Evolutionary conservation across 2,113 vertebrate species (phyloP).

Genomic region (Notarius lentiginosus): DNA sequence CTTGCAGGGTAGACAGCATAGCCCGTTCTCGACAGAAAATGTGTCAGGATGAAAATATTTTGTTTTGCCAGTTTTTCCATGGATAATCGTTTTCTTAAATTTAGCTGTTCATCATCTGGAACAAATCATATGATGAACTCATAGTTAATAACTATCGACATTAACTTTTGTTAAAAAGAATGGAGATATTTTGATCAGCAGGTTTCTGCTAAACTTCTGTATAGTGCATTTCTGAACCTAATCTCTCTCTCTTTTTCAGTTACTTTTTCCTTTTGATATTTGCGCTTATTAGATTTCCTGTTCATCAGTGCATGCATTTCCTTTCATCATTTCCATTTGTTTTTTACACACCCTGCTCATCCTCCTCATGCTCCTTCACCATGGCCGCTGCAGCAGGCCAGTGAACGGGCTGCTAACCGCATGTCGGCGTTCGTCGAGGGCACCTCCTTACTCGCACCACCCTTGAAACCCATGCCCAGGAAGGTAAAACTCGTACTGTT

Average conservation of each 20-base stretch:
- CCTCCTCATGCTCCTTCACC: constrained; percentile 60
- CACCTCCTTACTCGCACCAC: constrained; percentile 73
- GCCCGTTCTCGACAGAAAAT: not conserved
- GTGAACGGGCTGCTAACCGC: constrained; percentile 80
- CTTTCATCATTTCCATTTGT: constrained; percentile 44
- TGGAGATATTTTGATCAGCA: constrained; percentile 8
- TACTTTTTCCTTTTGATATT: not conserved
- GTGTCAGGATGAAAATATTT: not conserved
- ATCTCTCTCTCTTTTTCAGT: not conserved
- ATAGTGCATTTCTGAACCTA: not conserved
- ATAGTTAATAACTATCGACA: constrained; percentile 18
- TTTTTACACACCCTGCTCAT: constrained; percentile 61
- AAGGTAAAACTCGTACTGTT: constrained; percentile 79
- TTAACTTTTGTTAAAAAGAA: not conserved
- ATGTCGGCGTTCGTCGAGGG: constrained; percentile 87
- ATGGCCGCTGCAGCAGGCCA: constrained; percentile 75
- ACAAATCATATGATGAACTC: not conserved
- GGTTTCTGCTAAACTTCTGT: not conserved
- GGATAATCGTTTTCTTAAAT: not conserved
- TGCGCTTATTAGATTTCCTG: not conserved
- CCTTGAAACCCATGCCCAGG: constrained; percentile 77
- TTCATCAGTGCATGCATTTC: constrained; percentile 27
- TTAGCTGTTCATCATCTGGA: not conserved
- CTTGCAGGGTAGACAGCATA: not conserved
- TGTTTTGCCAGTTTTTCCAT: not conserved